A percentile compares a stretch with the other conserved stretches of the same genome.
These are phyloP conservation scores for Rhamnusium bicolor DNA, from an alignment of 2,888 invertebrate genomes.

Conservation along the genomic window DNA sequence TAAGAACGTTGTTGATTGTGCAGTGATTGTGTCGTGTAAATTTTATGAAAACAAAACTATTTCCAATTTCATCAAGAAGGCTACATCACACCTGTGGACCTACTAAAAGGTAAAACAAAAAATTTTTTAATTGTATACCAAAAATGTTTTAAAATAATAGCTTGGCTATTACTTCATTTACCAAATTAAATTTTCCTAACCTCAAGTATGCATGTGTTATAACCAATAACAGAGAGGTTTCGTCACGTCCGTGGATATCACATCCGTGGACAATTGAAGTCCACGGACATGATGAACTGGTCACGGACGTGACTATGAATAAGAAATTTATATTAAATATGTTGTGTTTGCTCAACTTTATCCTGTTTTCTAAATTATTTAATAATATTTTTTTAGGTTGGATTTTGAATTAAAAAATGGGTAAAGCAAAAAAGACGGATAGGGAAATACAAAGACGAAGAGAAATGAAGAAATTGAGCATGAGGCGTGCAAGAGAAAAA, in stretches of 20 bases:
- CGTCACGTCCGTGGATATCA: neutral
- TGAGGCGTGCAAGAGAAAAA: neutral
- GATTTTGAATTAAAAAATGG: neutral
- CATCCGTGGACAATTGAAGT: neutral
- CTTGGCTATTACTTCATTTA: neutral
- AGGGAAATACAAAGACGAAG: neutral
- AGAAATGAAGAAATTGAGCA: neutral
- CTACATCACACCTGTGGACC: neutral
- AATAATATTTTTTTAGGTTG: too few relatives aligned
- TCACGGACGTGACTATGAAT: neutral
- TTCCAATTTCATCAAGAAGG: neutral
- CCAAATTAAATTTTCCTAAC: neutral
- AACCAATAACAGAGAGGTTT: neutral
- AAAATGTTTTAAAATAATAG: neutral
- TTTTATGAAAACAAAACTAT: neutral
- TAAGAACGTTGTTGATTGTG: neutral
- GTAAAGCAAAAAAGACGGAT: neutral
- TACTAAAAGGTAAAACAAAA: neutral
- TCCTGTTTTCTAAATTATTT: too few relatives aligned
- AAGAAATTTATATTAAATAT: neutral
- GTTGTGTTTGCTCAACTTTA: neutral
- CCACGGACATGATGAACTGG: neutral
- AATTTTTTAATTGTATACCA: neutral
- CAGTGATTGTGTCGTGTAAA: neutral
- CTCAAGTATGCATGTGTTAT: neutral